Evolutionary conservation across 2,888 invertebrate species (phyloP).

Genomic region (Diarsia dahlii): DNA sequence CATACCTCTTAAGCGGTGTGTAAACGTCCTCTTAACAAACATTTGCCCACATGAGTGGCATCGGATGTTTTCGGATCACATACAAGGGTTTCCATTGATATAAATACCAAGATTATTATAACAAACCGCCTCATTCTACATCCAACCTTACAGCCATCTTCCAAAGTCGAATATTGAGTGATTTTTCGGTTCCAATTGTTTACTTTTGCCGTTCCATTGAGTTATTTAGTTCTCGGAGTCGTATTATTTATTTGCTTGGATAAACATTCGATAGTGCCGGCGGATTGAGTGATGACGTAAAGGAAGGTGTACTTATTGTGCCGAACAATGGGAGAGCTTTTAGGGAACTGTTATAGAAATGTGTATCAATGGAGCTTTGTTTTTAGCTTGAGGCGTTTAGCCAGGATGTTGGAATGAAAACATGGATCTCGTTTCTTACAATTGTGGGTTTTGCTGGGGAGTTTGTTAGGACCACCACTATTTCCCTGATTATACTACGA

Average conservation of each 20-base stretch:
- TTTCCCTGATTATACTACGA: neutral
- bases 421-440: neutral
- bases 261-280: slow-evolving; percentile 74
- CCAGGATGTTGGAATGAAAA: slow-evolving; percentile 6
- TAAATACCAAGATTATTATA: slow-evolving; percentile 66
- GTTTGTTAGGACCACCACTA: neutral
- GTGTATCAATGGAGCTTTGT: slow-evolving; percentile 39
- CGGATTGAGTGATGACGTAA: slow-evolving; percentile 74
- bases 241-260: slow-evolving; percentile 80
- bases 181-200: slow-evolving; percentile 67
- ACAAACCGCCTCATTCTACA: slow-evolving; percentile 25
- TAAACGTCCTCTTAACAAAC: slow-evolving; percentile 75
- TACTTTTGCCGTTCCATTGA: slow-evolving; percentile 79
- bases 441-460: neutral
- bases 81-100: slow-evolving; percentile 84
- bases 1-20: slow-evolving; percentile 43
- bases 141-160: slow-evolving; percentile 41
- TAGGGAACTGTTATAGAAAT: slow-evolving; percentile 35
- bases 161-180: slow-evolving; percentile 29
- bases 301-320: slow-evolving; percentile 56
- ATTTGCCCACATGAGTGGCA: slow-evolving; percentile 81
- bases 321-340: slow-evolving; percentile 42
- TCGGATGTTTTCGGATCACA: slow-evolving; percentile 85
- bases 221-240: slow-evolving; percentile 73
- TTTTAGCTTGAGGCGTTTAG: neutral